These are phyloP conservation scores for Cetoscarus ocellatus DNA, from an alignment of 2,797 vertebrate genomes.

Conservation along the genomic window DNA sequence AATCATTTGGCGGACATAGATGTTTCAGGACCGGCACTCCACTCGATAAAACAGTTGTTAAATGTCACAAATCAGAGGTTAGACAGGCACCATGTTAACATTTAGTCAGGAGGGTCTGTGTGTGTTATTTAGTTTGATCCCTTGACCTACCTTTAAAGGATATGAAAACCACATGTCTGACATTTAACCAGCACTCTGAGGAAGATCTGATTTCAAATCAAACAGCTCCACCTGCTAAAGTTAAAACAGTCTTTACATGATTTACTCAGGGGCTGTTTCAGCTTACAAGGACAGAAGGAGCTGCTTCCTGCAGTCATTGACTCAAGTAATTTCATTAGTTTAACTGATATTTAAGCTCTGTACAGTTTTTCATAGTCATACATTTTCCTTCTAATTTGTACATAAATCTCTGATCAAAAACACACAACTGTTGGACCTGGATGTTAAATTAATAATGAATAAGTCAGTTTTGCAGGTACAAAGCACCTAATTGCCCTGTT, in stretches of 20 bases:
- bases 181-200: conserved; percentile 19
- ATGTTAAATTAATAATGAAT: no score
- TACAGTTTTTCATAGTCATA: no score
- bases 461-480: no score
- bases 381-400: no score
- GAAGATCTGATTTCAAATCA: conserved; percentile 30
- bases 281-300: background rate
- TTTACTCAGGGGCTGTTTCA: background rate
- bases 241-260: conserved; percentile 6
- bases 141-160: conserved; percentile 40
- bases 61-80: conserved; percentile 1
- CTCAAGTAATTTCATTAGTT: background rate
- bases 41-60: no score
- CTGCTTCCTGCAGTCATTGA: background rate
- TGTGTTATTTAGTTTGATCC: conserved; percentile 28
- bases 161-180: conserved; percentile 63
- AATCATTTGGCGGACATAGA: no score
- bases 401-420: no score
- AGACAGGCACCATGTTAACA: conserved; percentile 8
- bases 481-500: no score
- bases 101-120: conserved; percentile 10
- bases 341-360: background rate
- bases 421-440: no score
- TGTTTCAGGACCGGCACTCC: no score
- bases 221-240: conserved; percentile 21